Evolutionary conservation across 2,888 invertebrate species (phyloP), one percentile per base, ranked within the genome.

Genomic region (Drosophila phalerata): DNA sequence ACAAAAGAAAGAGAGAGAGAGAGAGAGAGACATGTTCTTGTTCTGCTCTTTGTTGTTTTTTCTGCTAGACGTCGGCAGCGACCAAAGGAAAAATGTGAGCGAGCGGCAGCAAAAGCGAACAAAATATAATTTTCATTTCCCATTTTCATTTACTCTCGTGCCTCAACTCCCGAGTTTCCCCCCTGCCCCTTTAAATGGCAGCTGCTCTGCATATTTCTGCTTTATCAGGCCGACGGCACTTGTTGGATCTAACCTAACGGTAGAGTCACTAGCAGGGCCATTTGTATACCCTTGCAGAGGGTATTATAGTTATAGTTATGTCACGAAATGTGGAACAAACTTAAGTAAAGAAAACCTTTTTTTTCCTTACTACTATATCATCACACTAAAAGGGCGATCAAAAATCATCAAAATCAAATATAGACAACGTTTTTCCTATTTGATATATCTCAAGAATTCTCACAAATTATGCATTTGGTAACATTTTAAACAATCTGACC

Each of bases 111-210:
- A 73, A 81, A 84, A 78, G 81, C 78, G 67, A 89, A 79, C 69
- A 62, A 79, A 81, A 87, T 75, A 88, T 89, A 89, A 85, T 83
- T 83, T 86, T 83, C 83, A 83, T 83, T 83, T 83, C 87, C 89
- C 82, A 85, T 78, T 82, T 76, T 75, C 62, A 45, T 69, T 51
- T 48, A 30, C 19, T 43, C 43, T 32, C 30, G 38, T 37, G 37
- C 40, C 28, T 49, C 25, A 13, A 22, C 6, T 5, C 11, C 11
- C 22, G 10, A 25, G 25, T 32, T 45, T 28, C 45, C 22, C 45
- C 22, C 47, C 42, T 48, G n/a, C 42, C 56, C 17, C 40, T 5
- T 5, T 10, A 28, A 4, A 11, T n/a, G 32, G 32, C 19, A 34
- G 45, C 19, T 55, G 71, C 70, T 73, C 66, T 71, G 79, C 79